Base-by-base conservation (phyloP, 2,888 invertebrate species). In the Caenorhabditis wallacei region DNA sequence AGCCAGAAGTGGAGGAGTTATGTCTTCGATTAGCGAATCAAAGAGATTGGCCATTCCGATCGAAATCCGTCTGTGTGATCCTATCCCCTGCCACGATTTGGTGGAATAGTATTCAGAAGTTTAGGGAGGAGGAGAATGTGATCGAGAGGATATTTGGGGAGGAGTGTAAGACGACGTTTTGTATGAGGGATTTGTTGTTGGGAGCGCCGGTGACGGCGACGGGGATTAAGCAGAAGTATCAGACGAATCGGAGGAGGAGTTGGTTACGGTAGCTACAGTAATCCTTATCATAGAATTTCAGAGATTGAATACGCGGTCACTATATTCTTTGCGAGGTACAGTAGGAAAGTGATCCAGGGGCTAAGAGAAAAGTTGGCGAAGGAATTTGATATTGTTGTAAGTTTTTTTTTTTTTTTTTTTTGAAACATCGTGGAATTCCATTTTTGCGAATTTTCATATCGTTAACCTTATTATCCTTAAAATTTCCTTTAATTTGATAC, bases 191-290 rank as follows among this genome's bases (percentile, higher is more conserved):
- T 69, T 72, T 90, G 48, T 66, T 89, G 7, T 82, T 90, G 16
- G 90, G 90, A 11, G 87, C 88, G 10, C 89, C 90, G 2, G 82
- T 89, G 2, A 68, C 84, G 5, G 61, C 80, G 13, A 87, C 89
- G 1, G 90, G 90, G 24, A 87, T 90, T 43, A 90, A 90, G 68
- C 84, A 79, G 69, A 79, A 74, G 3, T 90, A 88, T 61, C 87
- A 88, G 79, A 90, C 90, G 26, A 90, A 90, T 82, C 71, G 90
- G 26, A 87, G 89, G 51, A 71, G 90, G 85, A 86, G 89, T 89
- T n/a, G 48, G 76, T 40, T 43, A n/a, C n/a, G n/a, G n/a, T 16
- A 11, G 43, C 22, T 10, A 59, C 20, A n/a, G 43, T 43, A 43
- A 10, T 11, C 43, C 43, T 35, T 30, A 5, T 40, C 40, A 20